phyloP scores from a whole-genome alignment of 64 coral and sea anemone genomes.

The Porites lutea region DNA sequence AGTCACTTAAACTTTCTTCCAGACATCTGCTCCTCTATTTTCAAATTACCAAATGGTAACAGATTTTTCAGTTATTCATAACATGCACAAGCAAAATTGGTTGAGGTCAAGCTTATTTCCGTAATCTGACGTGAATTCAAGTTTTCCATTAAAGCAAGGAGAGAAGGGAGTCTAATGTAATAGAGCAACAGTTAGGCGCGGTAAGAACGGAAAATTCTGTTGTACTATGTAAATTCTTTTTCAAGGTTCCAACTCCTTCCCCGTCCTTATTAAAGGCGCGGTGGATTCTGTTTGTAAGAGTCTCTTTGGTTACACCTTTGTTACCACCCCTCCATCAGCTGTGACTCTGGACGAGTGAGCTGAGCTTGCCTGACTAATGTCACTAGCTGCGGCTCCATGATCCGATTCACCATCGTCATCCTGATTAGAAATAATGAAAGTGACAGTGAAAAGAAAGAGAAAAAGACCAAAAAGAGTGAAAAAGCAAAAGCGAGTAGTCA shows the following conservation, averaged over 20 bases:
- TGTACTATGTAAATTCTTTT: background rate
- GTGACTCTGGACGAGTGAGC: constrained; percentile 53
- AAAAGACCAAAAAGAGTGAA: background rate
- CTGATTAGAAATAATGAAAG: background rate
- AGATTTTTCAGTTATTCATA: no score
- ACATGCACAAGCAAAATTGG: no score
- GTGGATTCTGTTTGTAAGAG: background rate
- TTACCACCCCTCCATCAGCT: constrained; percentile 53
- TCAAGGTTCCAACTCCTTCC: background rate
- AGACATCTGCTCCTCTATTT: no score
- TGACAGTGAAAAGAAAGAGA: no score
- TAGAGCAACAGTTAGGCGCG: no score
- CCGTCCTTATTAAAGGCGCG: background rate
- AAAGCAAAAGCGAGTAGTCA: background rate
- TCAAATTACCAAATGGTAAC: no score
- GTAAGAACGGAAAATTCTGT: no score
- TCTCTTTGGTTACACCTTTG: constrained; percentile 59
- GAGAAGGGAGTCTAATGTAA: no score
- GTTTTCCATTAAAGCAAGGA: no score
- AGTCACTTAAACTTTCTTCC: no score
- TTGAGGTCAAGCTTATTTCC: no score
- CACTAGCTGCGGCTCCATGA: constrained; percentile 65
- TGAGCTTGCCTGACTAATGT: constrained; percentile 73
- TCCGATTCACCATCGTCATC: constrained; percentile 90
- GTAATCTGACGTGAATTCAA: no score